Evolutionary conservation across 35 echinoderm and acorn worm species (phyloP).

Genomic region (Lytechinus variegatus): DNA sequence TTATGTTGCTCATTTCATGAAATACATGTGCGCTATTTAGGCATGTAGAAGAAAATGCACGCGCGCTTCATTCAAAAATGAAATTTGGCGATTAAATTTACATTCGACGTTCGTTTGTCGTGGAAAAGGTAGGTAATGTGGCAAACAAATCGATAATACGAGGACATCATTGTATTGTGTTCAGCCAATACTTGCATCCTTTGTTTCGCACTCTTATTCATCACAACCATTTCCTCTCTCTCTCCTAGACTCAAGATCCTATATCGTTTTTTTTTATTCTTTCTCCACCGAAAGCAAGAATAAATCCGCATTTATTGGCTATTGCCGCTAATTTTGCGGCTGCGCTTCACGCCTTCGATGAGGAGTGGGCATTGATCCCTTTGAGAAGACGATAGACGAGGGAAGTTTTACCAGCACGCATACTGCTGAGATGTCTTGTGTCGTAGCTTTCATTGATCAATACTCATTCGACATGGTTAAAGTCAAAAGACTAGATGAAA

Average conservation of each 20-base stretch:
- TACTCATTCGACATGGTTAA: not conserved
- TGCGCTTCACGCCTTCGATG: constrained; percentile 33
- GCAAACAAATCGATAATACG: constrained; percentile 36
- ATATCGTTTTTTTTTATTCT: not conserved
- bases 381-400: not conserved
- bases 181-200: not conserved
- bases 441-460: not conserved
- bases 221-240: constrained; percentile 17
- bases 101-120: constrained; percentile 54
- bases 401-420: not conserved
- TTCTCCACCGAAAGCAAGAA: not conserved
- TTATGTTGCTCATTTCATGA: not conserved
- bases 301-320: constrained; percentile 19
- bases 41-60: not conserved
- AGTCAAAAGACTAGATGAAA: not conserved
- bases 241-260: constrained; percentile 2
- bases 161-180: constrained; percentile 30
- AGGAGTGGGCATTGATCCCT: not conserved
- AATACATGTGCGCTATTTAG: not conserved
- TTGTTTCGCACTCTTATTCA: constrained; percentile 38
- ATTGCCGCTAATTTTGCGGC: constrained; percentile 8
- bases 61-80: constrained; percentile 21
- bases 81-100: constrained; percentile 53
- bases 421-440: not conserved
- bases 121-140: constrained; percentile 23